These are phyloP conservation scores for Euspilapteryx auroguttella DNA, from an alignment of 2,888 invertebrate species.

Conservation along the genomic window DNA sequence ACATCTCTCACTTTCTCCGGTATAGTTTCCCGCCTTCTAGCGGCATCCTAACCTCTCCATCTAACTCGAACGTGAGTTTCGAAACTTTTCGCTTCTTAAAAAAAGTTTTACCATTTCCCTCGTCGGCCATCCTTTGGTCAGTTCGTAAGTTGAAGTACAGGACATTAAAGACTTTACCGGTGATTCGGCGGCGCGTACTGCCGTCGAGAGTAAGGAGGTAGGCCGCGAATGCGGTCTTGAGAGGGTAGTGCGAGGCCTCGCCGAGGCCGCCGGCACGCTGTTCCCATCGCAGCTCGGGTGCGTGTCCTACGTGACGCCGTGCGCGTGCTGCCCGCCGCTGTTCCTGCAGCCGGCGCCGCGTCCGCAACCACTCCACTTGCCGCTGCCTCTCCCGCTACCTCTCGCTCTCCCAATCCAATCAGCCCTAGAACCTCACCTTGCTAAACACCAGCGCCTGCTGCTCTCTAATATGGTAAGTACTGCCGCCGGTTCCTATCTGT, in stretches of 20 bases:
- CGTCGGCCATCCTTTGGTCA: slow-evolving; percentile 10
- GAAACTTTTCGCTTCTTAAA: too few relatives aligned
- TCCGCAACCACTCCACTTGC: slow-evolving; percentile 40
- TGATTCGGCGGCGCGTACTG: slow-evolving; percentile 34
- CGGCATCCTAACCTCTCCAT: slow-evolving; percentile 5
- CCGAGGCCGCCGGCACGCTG: slow-evolving; percentile 60
- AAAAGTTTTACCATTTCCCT: slow-evolving; percentile 5
- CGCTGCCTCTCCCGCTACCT: slow-evolving; percentile 48
- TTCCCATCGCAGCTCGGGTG: slow-evolving; percentile 60
- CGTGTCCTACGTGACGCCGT: slow-evolving; percentile 58
- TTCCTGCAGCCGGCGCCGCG: slow-evolving; percentile 47
- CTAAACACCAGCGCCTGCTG: slow-evolving; percentile 55
- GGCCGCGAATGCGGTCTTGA: slow-evolving; percentile 56
- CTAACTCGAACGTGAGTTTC: too few relatives aligned
- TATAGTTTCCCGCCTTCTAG: slow-evolving; percentile 46
- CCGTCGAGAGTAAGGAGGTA: slow-evolving; percentile 42
- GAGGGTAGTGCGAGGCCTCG: slow-evolving; percentile 48
- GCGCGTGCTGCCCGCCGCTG: slow-evolving; percentile 53
- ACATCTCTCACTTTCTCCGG: slow-evolving; percentile 51
- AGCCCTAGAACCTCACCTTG: slow-evolving; percentile 44
- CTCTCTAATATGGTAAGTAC: slow-evolving; percentile 59
- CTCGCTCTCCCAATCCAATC: slow-evolving; percentile 50
- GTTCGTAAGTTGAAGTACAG: slow-evolving; percentile 4
- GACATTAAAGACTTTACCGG: too few relatives aligned
- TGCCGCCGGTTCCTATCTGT: slow-evolving; percentile 15